These are phyloP conservation scores for Cirrhinus molitorella DNA, from an alignment of 2,797 vertebrate genomes.

Conservation along the genomic window DNA sequence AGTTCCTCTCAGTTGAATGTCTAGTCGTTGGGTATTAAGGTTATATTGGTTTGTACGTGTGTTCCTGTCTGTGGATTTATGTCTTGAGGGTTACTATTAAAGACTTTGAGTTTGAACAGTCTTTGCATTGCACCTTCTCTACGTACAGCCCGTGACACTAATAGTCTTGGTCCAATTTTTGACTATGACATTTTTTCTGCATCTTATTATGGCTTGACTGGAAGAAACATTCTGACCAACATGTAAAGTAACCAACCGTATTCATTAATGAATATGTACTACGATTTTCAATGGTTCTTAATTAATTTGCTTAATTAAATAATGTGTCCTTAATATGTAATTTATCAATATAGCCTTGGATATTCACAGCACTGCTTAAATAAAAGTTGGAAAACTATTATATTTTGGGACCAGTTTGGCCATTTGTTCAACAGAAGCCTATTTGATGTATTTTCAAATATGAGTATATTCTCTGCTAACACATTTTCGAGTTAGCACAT, in stretches of 20 bases:
- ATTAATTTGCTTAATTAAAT: background rate
- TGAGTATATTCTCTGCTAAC: conserved; percentile 32
- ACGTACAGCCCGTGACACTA: too few relatives aligned
- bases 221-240: background rate
- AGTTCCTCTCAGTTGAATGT: too few relatives aligned
- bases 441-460: conserved; percentile 35
- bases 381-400: background rate
- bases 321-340: too few relatives aligned
- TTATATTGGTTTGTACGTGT: too few relatives aligned
- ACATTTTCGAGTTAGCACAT: conserved; percentile 38
- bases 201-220: background rate
- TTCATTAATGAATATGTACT: background rate
- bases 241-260: background rate
- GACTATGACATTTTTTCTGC: background rate
- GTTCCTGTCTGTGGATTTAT: too few relatives aligned
- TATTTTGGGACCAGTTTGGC: background rate
- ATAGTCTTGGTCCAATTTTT: background rate
- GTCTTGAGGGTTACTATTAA: too few relatives aligned
- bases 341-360: background rate
- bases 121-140: too few relatives aligned
- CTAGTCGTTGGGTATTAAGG: too few relatives aligned
- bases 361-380: background rate
- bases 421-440: conserved; percentile 7
- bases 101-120: too few relatives aligned
- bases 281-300: background rate